These are phyloP conservation scores for Ephestia elutella DNA, from an alignment of 1,140 invertebrate species.

Conservation along the genomic window DNA sequence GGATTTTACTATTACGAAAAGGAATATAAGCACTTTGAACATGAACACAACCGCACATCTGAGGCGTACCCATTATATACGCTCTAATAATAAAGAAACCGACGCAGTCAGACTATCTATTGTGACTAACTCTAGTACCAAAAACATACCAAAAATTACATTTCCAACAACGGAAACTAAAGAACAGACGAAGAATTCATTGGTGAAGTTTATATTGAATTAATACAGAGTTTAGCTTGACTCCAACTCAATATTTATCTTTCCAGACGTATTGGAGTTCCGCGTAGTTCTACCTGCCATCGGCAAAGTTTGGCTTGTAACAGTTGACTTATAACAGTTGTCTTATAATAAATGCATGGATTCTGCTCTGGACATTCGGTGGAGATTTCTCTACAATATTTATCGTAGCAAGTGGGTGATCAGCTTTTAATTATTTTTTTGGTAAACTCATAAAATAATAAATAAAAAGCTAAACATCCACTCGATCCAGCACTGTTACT, in stretches of 20 bases:
- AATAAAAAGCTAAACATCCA: no score
- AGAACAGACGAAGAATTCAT: background rate
- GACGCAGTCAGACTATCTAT: no score
- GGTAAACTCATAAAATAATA: background rate
- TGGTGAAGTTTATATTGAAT: constrained; percentile 4
- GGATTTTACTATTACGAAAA: no score
- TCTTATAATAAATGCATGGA: background rate
- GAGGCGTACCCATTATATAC: no score
- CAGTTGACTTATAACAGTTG: constrained; percentile 1
- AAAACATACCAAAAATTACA: background rate
- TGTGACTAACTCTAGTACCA: no score
- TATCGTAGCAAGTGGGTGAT: background rate
- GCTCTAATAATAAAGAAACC: no score
- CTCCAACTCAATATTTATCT: background rate
- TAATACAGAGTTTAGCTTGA: background rate
- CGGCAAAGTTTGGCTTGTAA: background rate
- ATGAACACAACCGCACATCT: no score
- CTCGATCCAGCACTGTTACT: no score
- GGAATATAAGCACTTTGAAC: no score
- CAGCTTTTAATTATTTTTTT: no score
- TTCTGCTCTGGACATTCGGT: background rate
- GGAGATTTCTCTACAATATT: background rate
- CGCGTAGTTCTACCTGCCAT: background rate
- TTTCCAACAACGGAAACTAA: background rate
- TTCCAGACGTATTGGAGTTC: background rate